Percentiles rank a stretch among this genome's conserved stretches.
Conservation (phyloP, 92 coral and sea anemone genomes). For the Zoanthus gigantus region DNA sequence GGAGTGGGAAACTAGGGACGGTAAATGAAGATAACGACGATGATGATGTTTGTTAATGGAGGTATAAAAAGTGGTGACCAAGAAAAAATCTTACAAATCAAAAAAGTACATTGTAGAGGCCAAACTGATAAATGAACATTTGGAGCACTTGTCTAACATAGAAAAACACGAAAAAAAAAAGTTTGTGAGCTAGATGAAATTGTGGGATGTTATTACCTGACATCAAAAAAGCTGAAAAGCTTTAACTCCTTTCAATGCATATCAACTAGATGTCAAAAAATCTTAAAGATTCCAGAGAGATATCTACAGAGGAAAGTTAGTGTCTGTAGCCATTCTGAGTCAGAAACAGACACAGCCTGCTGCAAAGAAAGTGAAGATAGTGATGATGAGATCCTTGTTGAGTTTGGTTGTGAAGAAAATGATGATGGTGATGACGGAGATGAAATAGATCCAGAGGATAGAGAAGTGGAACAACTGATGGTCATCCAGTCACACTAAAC, state of each 20-base stretch:
- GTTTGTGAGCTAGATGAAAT: neutral
- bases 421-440: no score
- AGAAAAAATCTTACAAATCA: slow-evolving; percentile 46
- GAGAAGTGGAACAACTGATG: no score
- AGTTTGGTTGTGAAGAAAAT: neutral
- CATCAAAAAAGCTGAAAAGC: neutral
- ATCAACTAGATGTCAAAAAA: neutral
- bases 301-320: neutral
- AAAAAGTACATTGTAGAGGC: slow-evolving; percentile 25
- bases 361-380: neutral
- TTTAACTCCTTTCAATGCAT: neutral
- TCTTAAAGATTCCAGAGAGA: neutral
- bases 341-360: neutral
- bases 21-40: no score
- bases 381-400: neutral
- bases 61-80: slow-evolving; percentile 42
- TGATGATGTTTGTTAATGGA: slow-evolving; percentile 28
- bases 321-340: neutral
- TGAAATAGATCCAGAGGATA: no score
- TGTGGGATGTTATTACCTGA: neutral
- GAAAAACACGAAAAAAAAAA: slow-evolving; percentile 7
- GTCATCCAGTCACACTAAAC: no score
- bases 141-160: slow-evolving; percentile 56
- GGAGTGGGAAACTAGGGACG: no score
- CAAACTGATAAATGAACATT: slow-evolving; percentile 39